Conservation (phyloP, 2,888 invertebrate genomes). For the Sarcophaga rosellei region DNA sequence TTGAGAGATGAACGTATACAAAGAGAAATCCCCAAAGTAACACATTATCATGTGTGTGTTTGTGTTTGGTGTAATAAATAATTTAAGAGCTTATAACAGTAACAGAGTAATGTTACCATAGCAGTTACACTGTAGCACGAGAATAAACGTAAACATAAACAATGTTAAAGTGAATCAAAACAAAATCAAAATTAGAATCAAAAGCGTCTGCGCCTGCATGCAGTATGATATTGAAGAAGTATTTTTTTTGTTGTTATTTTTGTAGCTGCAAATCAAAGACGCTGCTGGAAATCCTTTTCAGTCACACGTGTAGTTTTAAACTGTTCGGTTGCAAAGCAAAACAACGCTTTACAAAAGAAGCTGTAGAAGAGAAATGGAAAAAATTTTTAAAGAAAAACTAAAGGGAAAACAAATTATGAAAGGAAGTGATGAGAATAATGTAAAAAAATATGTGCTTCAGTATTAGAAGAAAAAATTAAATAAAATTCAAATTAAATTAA, state of each 20-base stretch:
- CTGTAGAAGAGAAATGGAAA: neutral
- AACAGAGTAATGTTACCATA: neutral
- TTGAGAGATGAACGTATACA: neutral
- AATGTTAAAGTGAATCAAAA: slow-evolving; percentile 33
- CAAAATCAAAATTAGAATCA: neutral
- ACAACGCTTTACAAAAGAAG: too few relatives aligned
- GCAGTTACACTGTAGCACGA: neutral
- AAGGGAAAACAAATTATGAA: neutral
- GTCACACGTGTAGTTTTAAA: slow-evolving; percentile 44
- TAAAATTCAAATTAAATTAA: neutral
- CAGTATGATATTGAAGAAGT: slow-evolving; percentile 5
- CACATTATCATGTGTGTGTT: neutral
- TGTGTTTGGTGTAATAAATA: neutral
- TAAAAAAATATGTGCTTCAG: neutral
- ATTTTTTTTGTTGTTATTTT: neutral
- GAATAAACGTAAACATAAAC: slow-evolving; percentile 24
- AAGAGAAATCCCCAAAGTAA: neutral
- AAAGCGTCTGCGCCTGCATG: slow-evolving; percentile 33
- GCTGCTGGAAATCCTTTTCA: slow-evolving; percentile 27
- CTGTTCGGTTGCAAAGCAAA: neutral
- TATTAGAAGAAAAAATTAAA: neutral
- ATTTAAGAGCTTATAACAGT: neutral
- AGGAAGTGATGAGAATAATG: neutral
- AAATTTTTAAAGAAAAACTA: neutral
- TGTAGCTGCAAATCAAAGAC: neutral